These are phyloP conservation scores for Dreissena rostriformis DNA, from an alignment of 1,140 invertebrate species.

Conservation along the genomic window DNA sequence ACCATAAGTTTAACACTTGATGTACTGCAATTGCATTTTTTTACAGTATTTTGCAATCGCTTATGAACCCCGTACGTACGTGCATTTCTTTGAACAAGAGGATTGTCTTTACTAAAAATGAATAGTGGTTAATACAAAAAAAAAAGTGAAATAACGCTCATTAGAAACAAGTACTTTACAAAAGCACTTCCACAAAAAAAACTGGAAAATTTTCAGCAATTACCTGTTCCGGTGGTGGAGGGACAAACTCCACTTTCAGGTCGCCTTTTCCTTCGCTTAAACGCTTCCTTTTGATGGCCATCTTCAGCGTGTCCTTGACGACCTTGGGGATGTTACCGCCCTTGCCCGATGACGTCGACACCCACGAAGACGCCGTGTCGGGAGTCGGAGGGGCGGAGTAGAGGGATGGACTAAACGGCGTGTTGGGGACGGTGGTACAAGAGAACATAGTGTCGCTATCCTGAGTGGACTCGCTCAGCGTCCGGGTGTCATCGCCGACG, in stretches of 20 bases:
- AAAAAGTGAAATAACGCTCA: too few relatives aligned
- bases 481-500: neutral
- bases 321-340: conserved; percentile 86
- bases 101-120: neutral
- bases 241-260: conserved; percentile 67
- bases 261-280: conserved; percentile 80
- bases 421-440: neutral
- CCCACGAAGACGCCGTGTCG: conserved; percentile 30
- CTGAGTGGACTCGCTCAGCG: too few relatives aligned
- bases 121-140: neutral
- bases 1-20: too few relatives aligned
- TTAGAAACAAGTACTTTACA: too few relatives aligned
- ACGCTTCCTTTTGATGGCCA: conserved; percentile 93
- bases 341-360: conserved; percentile 1
- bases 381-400: neutral
- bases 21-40: too few relatives aligned
- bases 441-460: conserved; percentile 16
- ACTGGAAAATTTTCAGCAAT: neutral
- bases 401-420: conserved; percentile 21
- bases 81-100: neutral
- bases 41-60: too few relatives aligned
- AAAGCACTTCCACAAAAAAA: neutral
- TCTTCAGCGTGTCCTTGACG: conserved; percentile 94
- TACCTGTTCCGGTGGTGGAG: conserved; percentile 62
- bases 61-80: too few relatives aligned